These are phyloP conservation scores for Agrypnus murinus DNA, from an alignment of 2,888 invertebrate genomes.

Conservation along the genomic window DNA sequence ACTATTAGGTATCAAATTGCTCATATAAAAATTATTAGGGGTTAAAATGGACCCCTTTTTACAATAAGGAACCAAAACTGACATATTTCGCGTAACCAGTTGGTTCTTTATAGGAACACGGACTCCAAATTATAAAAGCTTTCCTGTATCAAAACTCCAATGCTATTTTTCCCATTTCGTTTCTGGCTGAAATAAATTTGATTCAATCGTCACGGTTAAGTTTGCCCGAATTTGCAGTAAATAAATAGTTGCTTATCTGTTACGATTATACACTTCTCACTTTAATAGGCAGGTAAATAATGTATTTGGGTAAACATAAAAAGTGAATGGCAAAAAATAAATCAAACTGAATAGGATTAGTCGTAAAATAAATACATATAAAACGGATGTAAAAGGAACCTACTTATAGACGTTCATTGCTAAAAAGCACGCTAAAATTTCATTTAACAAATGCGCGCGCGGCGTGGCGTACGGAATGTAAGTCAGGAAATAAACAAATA, in stretches of 20 bases:
- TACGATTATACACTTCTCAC: background rate
- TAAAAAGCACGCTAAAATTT: constrained; percentile 49
- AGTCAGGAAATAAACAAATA: constrained; percentile 49
- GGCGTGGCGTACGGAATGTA: constrained; percentile 29
- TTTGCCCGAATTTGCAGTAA: no score
- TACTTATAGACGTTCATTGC: constrained; percentile 38
- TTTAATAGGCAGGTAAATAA: constrained; percentile 9
- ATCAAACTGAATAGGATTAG: constrained; percentile 48
- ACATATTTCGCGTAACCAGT: no score
- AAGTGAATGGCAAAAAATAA: constrained; percentile 45
- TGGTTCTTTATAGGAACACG: no score
- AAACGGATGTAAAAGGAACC: constrained; percentile 44
- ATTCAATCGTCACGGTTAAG: no score
- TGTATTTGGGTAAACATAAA: constrained; percentile 30
- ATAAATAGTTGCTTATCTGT: background rate
- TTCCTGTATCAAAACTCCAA: no score
- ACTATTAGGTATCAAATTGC: no score
- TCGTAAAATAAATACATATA: constrained; percentile 47
- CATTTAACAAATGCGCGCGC: constrained; percentile 47
- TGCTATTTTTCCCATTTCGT: no score
- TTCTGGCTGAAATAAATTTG: no score
- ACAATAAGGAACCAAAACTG: no score
- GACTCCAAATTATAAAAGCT: no score
- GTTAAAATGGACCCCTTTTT: no score
- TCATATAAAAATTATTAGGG: no score